Evolutionary conservation across 2,113 vertebrate species (phyloP), one percentile per base, ranked within the genome.

Genomic region (Cavia porcellus): DNA sequence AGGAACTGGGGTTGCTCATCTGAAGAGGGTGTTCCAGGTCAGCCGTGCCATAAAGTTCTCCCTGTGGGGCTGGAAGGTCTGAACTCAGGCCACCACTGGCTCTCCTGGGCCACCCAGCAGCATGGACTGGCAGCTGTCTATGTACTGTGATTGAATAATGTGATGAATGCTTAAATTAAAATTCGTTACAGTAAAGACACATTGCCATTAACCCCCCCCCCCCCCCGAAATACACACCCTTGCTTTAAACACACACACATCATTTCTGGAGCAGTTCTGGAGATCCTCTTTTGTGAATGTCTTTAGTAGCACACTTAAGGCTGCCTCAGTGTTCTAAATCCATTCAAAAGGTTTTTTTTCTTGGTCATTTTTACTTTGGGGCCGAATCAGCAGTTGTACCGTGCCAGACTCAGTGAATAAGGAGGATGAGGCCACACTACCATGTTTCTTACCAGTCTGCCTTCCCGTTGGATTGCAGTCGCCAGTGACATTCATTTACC

Each of bases 21-120:
- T 3, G 42, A 28, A 61, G 17, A 20, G 52, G 22, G 15, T 12
- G n/a, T 57, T 52, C 0, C 28, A 61, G 72, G 32, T 35, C 61
- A 32, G 0, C 7, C 3, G 7, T 19, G 47, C 15, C 0, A 30
- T 12, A 3, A 35, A 47, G 17, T 0, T 19, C 75, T 62, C 12
- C 30, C 2, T 4, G 0, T 4, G 42, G 45, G 10, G 15, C 15
- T 35, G 66, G 30, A 22, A 4, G 3, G 15, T 42, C 30, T 47
- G 38, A 1, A 17, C 32, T 42, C 45, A 28, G 20, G 45, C 4
- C 22, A 10, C 28, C 7, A 6, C 9, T 5, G 20, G 11, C 10
- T 52, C 20, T 19, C 15, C 74, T 15, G 6, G 6, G 42, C 57
- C 30, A 15, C 0, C 55, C 81, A 77, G 52, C 10, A 28, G 9